A percentile compares a stretch with the other conserved stretches of the same genome.
Conservation (phyloP, 2,113 vertebrate species). For the Rhynchomys soricoides region DNA sequence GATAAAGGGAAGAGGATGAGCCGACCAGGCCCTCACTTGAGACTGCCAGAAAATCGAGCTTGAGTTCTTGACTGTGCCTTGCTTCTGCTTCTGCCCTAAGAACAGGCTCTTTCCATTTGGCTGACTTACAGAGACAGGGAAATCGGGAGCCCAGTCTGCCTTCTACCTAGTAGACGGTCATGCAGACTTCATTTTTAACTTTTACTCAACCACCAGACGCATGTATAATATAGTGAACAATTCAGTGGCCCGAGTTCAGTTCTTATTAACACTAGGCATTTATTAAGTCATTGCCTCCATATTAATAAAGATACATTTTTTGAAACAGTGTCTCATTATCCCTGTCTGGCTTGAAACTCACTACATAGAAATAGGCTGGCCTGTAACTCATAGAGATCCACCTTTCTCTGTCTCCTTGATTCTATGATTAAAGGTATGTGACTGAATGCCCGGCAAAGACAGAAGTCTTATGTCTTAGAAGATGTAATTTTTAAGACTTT, state of each 20-base stretch:
- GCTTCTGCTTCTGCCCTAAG: neutral
- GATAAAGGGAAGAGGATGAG: neutral
- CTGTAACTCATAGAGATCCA: neutral
- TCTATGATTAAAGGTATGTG: neutral
- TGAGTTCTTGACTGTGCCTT: neutral
- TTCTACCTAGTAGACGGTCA: neutral
- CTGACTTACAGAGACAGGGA: neutral
- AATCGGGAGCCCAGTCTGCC: neutral
- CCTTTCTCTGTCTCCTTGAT: neutral
- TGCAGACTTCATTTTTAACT: constrained; percentile 7
- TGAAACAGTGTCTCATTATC: neutral
- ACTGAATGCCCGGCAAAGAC: neutral
- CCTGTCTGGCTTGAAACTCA: neutral
- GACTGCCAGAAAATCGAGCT: neutral
- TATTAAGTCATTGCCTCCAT: neutral
- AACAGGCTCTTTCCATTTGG: neutral
- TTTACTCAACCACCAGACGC: neutral
- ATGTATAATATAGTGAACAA: neutral
- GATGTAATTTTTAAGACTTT: neutral
- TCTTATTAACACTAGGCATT: neutral
- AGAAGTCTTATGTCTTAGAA: constrained; percentile 10
- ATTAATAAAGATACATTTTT: neutral
- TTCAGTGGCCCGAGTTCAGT: neutral
- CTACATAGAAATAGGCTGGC: neutral
- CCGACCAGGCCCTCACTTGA: neutral